A percentile compares a stretch with the other conserved stretches of the same genome.
phyloP scores from a whole-genome alignment of 2,888 invertebrate species.

The Ophion slaviceki region DNA sequence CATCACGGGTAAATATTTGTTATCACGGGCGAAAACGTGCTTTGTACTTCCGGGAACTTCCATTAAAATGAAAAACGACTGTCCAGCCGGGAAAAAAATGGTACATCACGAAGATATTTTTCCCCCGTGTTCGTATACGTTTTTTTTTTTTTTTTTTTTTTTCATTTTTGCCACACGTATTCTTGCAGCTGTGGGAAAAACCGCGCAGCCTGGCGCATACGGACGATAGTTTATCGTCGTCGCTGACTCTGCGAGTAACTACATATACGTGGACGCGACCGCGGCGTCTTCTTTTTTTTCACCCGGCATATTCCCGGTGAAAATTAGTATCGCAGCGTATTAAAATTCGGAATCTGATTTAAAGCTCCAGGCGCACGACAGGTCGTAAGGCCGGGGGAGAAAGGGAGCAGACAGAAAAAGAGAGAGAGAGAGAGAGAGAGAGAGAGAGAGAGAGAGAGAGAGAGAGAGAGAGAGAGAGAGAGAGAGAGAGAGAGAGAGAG shows the following conservation, averaged over 20 bases:
- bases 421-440: slow-evolving; percentile 4
- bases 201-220: slow-evolving; percentile 37
- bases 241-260: slow-evolving; percentile 35
- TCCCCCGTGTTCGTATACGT: not conserved
- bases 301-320: slow-evolving; percentile 34
- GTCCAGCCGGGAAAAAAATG: slow-evolving; percentile 29
- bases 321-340: slow-evolving; percentile 64
- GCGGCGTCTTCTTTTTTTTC: slow-evolving; percentile 35
- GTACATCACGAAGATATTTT: slow-evolving; percentile 1
- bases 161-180: slow-evolving; percentile 34
- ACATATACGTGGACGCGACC: slow-evolving; percentile 18
- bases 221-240: slow-evolving; percentile 54
- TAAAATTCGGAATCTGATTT: slow-evolving; percentile 62
- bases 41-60: not conserved
- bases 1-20: not conserved
- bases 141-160: slow-evolving; percentile 32
- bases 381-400: slow-evolving; percentile 2
- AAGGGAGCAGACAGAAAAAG: not conserved
- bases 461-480: not conserved
- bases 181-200: slow-evolving; percentile 51
- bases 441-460: slow-evolving; percentile 3
- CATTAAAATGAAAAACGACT: not conserved
- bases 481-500: not conserved
- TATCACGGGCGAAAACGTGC: slow-evolving; percentile 5
- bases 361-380: slow-evolving; percentile 29